Conservation (phyloP, 2,113 vertebrate genomes). For the Zosterops hypoxanthus region DNA sequence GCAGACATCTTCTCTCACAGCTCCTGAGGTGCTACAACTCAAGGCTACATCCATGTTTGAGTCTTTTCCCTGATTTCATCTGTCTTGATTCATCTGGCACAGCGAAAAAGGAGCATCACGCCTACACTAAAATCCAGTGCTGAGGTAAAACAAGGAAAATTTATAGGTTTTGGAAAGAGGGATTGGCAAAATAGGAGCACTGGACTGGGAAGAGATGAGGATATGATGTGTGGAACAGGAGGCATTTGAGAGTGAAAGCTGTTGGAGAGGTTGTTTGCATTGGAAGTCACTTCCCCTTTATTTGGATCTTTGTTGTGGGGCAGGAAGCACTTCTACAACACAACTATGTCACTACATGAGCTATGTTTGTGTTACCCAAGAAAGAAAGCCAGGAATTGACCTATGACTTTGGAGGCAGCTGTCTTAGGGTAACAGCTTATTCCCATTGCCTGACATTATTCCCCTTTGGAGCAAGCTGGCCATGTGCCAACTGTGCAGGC, state of each 20-base stretch:
- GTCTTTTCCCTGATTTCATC: not conserved
- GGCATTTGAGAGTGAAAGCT: not conserved
- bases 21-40: not conserved
- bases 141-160: not conserved
- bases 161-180: rapidly evolving
- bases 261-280: not conserved
- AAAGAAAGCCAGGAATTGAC: not conserved
- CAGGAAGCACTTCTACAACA: not conserved
- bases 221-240: not conserved
- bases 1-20: not conserved
- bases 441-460: not conserved
- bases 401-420: not conserved
- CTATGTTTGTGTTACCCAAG: not conserved
- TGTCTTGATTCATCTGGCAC: not conserved
- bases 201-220: not conserved
- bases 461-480: not conserved
- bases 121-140: not conserved
- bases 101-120: not conserved
- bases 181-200: not conserved
- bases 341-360: rapidly evolving
- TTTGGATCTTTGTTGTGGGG: not conserved
- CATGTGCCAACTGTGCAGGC: not conserved
- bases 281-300: not conserved
- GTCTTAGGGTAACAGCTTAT: not conserved
- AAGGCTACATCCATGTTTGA: not conserved